A percentile compares a stretch with the other conserved stretches of the same genome.
These are phyloP conservation scores for Eriosoma lanigerum DNA, from an alignment of 1,140 invertebrate genomes.

Conservation along the genomic window DNA sequence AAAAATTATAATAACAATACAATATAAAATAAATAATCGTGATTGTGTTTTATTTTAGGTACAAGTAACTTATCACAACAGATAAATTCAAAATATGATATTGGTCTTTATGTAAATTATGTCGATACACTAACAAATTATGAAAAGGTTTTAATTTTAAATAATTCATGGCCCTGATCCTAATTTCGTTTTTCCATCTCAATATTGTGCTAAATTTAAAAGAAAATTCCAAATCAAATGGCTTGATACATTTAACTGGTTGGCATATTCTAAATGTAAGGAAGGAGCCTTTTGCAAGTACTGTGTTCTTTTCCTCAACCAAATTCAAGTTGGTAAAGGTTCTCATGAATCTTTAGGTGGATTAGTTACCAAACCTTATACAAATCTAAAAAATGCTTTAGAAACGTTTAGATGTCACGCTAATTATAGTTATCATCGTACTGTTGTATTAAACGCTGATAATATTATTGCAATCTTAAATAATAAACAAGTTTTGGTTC, in stretches of 20 bases:
- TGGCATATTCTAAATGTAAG: constrained; percentile 31
- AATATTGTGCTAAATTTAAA: background rate
- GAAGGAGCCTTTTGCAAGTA: constrained; percentile 16
- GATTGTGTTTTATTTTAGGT: background rate
- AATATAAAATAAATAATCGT: background rate
- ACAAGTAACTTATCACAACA: background rate
- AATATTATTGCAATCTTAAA: constrained; percentile 19
- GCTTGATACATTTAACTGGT: constrained; percentile 13
- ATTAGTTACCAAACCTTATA: background rate
- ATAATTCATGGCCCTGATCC: background rate
- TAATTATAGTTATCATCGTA: background rate
- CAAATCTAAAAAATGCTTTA: constrained; percentile 13
- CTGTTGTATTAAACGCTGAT: background rate
- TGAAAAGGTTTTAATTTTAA: background rate
- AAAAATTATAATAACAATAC: background rate
- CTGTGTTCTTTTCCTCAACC: constrained; percentile 7
- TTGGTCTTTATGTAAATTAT: constrained; percentile 10
- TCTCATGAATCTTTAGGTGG: background rate
- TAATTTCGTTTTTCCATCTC: background rate
- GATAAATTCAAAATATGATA: constrained; percentile 8
- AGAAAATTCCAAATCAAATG: background rate
- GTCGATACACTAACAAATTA: background rate
- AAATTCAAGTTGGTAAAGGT: constrained; percentile 9
- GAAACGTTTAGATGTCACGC: constrained; percentile 10
- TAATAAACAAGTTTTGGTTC: constrained; percentile 6